These are phyloP conservation scores for Drosophila pectinifera DNA, from an alignment of 1,140 invertebrate species.

Conservation along the genomic window DNA sequence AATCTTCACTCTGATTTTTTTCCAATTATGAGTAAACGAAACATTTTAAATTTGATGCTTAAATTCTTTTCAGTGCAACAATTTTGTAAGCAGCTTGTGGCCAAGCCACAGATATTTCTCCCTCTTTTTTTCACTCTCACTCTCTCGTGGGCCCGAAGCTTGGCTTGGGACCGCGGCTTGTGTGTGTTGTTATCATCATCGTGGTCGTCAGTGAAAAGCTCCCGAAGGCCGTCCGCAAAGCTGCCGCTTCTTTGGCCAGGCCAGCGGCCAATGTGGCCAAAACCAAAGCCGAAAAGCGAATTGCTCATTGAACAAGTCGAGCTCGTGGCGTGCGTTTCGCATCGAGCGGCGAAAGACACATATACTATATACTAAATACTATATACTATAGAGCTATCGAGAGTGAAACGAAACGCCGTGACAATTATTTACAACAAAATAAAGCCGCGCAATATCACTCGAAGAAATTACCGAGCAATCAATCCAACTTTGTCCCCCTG, in stretches of 20 bases:
- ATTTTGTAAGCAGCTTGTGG: slow-evolving; percentile 17
- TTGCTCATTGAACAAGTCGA: slow-evolving; percentile 78
- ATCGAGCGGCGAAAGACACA: slow-evolving; percentile 33
- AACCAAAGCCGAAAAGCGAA: slow-evolving; percentile 44
- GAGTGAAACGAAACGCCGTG: slow-evolving; percentile 33
- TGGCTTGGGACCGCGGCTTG: slow-evolving; percentile 5
- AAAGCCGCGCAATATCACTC: neutral
- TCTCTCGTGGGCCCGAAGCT: slow-evolving; percentile 7
- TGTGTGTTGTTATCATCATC: slow-evolving; percentile 22
- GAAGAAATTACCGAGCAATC: slow-evolving; percentile 12
- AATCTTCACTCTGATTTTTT: no score
- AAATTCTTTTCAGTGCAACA: slow-evolving; percentile 11
- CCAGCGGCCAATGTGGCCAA: slow-evolving; percentile 42
- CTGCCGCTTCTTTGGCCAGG: slow-evolving; percentile 19
- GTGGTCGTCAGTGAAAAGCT: slow-evolving; percentile 29
- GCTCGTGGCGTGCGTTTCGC: slow-evolving; percentile 77
- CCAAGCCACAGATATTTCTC: slow-evolving; percentile 22
- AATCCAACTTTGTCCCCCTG: slow-evolving; percentile 30
- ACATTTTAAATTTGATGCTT: neutral
- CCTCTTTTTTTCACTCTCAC: slow-evolving; percentile 14
- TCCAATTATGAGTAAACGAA: no score
- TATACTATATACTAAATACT: slow-evolving; percentile 1
- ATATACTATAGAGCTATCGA: slow-evolving; percentile 4
- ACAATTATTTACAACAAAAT: slow-evolving; percentile 16
- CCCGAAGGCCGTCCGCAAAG: slow-evolving; percentile 38